phyloP scores from a whole-genome alignment of 2,113 vertebrate species.

The Ovis canadensis region DNA sequence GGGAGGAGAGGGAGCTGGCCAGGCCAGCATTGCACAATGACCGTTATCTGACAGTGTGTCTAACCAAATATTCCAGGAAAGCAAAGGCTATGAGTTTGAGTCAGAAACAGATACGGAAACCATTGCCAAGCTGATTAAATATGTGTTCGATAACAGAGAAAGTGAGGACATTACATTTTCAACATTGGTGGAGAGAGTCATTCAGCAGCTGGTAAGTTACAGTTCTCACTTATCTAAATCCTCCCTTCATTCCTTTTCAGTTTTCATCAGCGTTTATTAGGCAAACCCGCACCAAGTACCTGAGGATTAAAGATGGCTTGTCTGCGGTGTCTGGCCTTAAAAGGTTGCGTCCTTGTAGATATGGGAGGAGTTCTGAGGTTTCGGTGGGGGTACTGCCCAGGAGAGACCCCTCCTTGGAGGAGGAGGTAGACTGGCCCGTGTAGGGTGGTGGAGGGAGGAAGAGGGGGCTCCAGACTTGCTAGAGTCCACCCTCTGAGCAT shows the following conservation, averaged over 20 bases:
- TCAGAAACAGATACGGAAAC: slow-evolving; percentile 98
- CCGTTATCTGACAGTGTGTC: not conserved
- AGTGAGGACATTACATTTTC: slow-evolving; percentile 87
- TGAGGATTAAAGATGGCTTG: not conserved
- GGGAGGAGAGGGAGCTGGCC: slow-evolving; percentile 22
- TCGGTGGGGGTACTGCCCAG: not conserved
- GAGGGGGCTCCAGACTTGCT: not conserved
- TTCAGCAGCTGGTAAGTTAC: slow-evolving; percentile 92
- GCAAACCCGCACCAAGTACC: not conserved
- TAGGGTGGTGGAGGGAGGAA: not conserved
- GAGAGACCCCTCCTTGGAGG: not conserved
- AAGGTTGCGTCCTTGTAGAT: not conserved
- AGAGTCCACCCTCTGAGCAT: not conserved
- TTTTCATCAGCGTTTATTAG: not conserved
- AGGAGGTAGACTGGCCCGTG: not conserved
- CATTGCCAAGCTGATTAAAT: slow-evolving; percentile 95
- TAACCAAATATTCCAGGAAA: slow-evolving; percentile 82
- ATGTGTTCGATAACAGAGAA: slow-evolving; percentile 96
- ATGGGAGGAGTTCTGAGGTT: not conserved
- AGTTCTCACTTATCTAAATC: not conserved
- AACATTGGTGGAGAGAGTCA: slow-evolving; percentile 92
- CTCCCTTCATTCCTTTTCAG: not conserved
- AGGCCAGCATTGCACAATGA: not conserved
- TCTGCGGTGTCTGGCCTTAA: not conserved
- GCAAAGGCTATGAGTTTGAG: slow-evolving; percentile 96